These are phyloP conservation scores for Macrotus californicus DNA, from an alignment of 2,113 vertebrate species.

Conservation along the genomic window DNA sequence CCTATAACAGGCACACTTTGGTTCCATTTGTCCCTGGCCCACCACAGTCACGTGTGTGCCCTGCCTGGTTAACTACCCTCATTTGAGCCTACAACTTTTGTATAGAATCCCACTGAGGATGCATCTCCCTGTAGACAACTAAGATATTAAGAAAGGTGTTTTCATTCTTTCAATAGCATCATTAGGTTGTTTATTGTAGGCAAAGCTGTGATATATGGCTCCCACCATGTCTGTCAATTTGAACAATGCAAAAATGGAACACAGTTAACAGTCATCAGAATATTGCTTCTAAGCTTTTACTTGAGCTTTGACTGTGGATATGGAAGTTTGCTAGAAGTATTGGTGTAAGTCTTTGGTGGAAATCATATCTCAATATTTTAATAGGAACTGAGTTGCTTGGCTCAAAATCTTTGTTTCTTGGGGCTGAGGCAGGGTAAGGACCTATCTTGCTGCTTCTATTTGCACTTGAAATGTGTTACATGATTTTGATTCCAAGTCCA, in stretches of 20 bases:
- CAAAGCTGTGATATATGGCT: not conserved
- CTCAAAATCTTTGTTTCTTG: slow-evolving; percentile 2
- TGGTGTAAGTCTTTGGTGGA: not conserved
- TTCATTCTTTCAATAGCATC: not conserved
- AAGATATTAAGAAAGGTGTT: not conserved
- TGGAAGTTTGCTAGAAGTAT: not conserved
- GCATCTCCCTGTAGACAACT: not conserved
- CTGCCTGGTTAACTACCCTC: not conserved
- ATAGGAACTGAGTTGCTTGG: not conserved
- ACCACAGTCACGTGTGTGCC: not conserved
- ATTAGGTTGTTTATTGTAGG: not conserved
- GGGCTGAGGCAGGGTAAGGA: not conserved
- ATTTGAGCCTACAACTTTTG: not conserved
- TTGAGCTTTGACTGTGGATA: not conserved
- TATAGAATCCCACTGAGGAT: not conserved
- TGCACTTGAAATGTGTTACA: slow-evolving; percentile 21
- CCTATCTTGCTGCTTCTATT: not conserved
- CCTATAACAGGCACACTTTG: not conserved
- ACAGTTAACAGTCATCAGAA: not conserved
- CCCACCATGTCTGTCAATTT: not conserved
- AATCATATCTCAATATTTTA: not conserved
- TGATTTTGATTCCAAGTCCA: not conserved
- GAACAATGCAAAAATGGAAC: not conserved
- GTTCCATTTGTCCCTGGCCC: not conserved
- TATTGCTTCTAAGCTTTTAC: not conserved